These are phyloP conservation scores for Poeciliopsis gracilis DNA, from an alignment of 2,797 vertebrate genomes.

Conservation along the genomic window DNA sequence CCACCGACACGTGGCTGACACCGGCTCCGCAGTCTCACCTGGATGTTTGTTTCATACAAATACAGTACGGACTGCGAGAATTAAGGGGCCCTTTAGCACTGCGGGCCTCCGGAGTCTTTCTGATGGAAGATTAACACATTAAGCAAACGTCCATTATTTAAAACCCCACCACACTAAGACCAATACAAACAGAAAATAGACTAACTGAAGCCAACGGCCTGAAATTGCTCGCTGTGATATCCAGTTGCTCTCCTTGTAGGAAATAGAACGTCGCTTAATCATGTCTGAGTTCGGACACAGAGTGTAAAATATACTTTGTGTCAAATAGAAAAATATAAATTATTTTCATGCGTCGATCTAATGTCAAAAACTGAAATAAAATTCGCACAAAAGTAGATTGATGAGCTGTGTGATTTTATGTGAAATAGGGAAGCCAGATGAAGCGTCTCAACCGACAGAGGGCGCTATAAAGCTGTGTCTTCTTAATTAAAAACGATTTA, in stretches of 20 bases:
- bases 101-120: not conserved
- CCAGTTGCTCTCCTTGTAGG: not conserved
- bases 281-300: not conserved
- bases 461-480: conserved; percentile 77
- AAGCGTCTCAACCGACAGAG: conserved; percentile 72
- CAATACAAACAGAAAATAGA: not conserved
- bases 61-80: conserved; percentile 57
- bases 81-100: conserved; percentile 30
- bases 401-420: not conserved
- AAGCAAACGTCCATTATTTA: not conserved
- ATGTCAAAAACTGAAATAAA: conserved; percentile 7
- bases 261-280: not conserved
- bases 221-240: not conserved
- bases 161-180: not conserved
- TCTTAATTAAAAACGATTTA: conserved; percentile 53
- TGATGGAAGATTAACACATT: not conserved
- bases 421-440: conserved; percentile 14
- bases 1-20: conserved; percentile 77
- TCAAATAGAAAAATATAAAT: not conserved
- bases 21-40: conserved; percentile 71
- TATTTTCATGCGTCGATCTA: not conserved
- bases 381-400: not conserved
- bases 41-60: conserved; percentile 76
- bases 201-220: not conserved
- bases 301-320: not conserved